Base-by-base conservation (phyloP, 1,140 invertebrate species). In the Lerema accius region DNA sequence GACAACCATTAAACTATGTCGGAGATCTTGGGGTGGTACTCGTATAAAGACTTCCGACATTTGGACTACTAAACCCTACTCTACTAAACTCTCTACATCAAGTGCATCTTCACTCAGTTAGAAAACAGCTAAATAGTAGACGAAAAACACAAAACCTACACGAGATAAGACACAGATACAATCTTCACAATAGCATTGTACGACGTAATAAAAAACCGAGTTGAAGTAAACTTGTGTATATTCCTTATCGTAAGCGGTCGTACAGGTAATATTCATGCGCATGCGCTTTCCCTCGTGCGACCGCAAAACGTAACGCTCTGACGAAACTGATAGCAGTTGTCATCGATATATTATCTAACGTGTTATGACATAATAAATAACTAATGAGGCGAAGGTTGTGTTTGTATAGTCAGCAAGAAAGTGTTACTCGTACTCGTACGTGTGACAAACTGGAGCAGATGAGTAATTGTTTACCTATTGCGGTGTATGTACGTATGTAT, bases 361-460 rank as follows among this genome's bases (percentile, higher is more conserved):
- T 59, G 39, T 71, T 72, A 72, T 71, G 70, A 76, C 69, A 78
- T 67, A 63, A 73, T 59, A 14, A 32, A 43, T 50, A 55, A 67
- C 46, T 76, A 86, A 78, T 69, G 76, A 78, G 82, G 84, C 84
- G 85, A 87, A 87, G 84, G 84, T 86, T 85, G 82, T 61, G n/a
- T n/a, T 65, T 42, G 23, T 50, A 69, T 66, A 17, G 19, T 68
- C 63, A 37, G 51, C 32, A 48, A 56, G 60, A 60, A 69, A 63
- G 53, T 56, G 64, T 75, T 62, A 58, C 19, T 23, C 19, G 5
- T 23, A 5, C 13, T n/a, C n/a, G n/a, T n/a, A n/a, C n/a, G 39
- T 63, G 42, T 26, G 50, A 42, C n/a, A 42, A 32, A 17, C 37
- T 50, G 16, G 37, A 14, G 26, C 43, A 56, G 32, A 17, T 45